Percentiles rank a stretch among this genome's conserved stretches.
Conservation (phyloP, 2,888 invertebrate species). For the Noctua comes region DNA sequence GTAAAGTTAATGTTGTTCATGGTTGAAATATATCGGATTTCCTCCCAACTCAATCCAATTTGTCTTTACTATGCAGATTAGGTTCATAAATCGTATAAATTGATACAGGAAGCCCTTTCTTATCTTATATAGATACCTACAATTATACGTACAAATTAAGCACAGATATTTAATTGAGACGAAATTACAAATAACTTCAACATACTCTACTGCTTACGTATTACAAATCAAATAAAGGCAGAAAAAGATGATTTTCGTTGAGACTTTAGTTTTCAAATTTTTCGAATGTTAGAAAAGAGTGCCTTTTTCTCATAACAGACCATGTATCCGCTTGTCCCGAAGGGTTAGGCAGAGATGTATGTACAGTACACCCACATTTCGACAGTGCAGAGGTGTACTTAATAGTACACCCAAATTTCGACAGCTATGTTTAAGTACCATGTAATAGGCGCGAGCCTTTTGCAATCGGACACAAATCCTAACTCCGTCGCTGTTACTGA, state of each 20-base stretch:
- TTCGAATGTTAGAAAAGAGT: too few species aligned
- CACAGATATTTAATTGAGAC: neutral
- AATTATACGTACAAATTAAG: constrained; percentile 35
- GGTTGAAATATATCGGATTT: constrained; percentile 54
- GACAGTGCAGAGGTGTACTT: neutral
- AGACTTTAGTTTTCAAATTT: too few species aligned
- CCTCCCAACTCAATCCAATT: constrained; percentile 59
- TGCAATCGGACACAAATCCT: neutral
- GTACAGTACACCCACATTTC: neutral
- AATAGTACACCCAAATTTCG: neutral
- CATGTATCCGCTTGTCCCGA: too few species aligned
- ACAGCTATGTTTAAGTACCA: neutral
- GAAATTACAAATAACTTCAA: neutral
- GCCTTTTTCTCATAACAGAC: too few species aligned
- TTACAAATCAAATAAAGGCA: neutral
- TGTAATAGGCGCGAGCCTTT: neutral
- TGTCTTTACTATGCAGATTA: constrained; percentile 55
- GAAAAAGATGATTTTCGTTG: neutral
- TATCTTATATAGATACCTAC: constrained; percentile 38
- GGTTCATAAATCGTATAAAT: constrained; percentile 55
- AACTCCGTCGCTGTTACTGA: neutral
- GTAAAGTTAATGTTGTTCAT: neutral
- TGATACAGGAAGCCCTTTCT: constrained; percentile 48
- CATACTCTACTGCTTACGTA: too few species aligned
- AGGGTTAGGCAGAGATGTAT: neutral